Conservation (phyloP, 2,888 invertebrate genomes). For the Lepidocyrtoides sp. region DNA sequence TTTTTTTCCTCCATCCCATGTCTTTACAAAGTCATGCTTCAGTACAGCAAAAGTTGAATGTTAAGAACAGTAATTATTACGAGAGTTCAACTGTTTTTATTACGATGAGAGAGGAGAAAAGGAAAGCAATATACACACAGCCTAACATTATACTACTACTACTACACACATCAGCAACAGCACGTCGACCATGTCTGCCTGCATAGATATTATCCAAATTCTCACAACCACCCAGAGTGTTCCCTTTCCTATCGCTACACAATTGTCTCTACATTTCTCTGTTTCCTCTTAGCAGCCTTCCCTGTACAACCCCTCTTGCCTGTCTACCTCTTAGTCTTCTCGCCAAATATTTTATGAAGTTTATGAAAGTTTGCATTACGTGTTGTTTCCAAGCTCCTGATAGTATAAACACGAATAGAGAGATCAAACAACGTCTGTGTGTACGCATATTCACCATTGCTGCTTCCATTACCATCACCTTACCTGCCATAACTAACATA, state of each 20-base stretch:
- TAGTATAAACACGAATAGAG: background rate
- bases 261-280: background rate
- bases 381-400: constrained; percentile 1
- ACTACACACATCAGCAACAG: background rate
- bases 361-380: constrained; percentile 59
- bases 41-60: constrained; percentile 1
- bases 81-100: constrained; percentile 66
- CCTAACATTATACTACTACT: no score
- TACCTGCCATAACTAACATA: constrained; percentile 29
- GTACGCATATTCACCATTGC: background rate
- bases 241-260: constrained; percentile 12
- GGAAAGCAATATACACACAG: background rate
- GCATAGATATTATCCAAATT: constrained; percentile 6
- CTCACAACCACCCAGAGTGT: constrained; percentile 16
- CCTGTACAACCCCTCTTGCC: background rate
- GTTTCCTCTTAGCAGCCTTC: background rate
- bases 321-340: constrained; percentile 21
- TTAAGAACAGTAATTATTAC: constrained; percentile 56
- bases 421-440: background rate
- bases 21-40: background rate
- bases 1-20: background rate
- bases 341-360: constrained; percentile 73
- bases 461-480: background rate
- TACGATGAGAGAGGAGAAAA: constrained; percentile 5
- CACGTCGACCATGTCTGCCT: background rate